A percentile compares a stretch with the other conserved stretches of the same genome.
Conservation (phyloP, 1,140 invertebrate genomes). For the Zeugodacus cucurbitae region DNA sequence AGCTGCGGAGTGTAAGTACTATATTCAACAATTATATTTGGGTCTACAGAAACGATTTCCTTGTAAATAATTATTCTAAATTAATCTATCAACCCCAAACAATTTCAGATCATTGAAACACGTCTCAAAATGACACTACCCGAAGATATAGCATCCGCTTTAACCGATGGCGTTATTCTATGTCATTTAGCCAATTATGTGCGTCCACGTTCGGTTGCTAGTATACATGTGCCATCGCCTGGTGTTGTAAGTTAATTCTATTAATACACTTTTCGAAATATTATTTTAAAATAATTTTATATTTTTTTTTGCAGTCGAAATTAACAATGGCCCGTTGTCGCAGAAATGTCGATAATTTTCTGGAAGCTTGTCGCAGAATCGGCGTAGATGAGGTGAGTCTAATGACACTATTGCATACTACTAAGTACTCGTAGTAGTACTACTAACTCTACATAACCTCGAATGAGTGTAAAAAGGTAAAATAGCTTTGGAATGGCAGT, state of each 20-base stretch:
- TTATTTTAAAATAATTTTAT: constrained; percentile 30
- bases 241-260: constrained; percentile 82
- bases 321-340: constrained; percentile 92
- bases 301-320: constrained; percentile 79
- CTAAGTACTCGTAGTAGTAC: neutral
- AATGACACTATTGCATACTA: neutral
- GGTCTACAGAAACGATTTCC: too few species aligned
- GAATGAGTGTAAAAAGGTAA: neutral
- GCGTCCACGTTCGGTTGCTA: constrained; percentile 86
- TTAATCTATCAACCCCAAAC: neutral
- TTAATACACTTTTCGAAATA: neutral
- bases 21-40: too few species aligned
- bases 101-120: constrained; percentile 85
- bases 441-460: neutral
- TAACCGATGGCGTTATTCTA: constrained; percentile 91
- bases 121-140: constrained; percentile 90
- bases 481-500: neutral
- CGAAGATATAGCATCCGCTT: constrained; percentile 84
- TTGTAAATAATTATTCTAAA: too few species aligned
- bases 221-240: constrained; percentile 94
- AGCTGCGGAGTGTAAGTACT: constrained; percentile 82
- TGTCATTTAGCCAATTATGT: constrained; percentile 95
- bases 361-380: constrained; percentile 92
- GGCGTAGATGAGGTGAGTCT: constrained; percentile 91
- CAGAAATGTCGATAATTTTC: constrained; percentile 94